Evolutionary conservation across 1,140 invertebrate genomes (phyloP), one percentile per base, ranked within the genome.

Genomic region (Zaprionus tsacasi): DNA sequence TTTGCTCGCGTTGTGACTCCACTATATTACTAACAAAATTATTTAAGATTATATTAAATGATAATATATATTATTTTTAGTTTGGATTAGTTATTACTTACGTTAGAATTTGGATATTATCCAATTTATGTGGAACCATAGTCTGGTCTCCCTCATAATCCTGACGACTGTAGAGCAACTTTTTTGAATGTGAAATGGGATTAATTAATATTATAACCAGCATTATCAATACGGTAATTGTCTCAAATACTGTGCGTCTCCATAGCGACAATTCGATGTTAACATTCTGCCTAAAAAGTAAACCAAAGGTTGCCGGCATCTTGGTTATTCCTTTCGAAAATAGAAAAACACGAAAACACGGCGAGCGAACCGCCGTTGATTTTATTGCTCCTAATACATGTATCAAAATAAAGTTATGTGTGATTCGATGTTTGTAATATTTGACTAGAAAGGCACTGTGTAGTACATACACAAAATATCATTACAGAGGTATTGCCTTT

Each of bases 1-100:
- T 79, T 58, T 79, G 80, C 8, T 90, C 86, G 0, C 86, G 71
- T 57, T 78, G 85, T 1, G 85, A 75, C 48, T 88, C 80, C 7
- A 60, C 52, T 59, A 80, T 2, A 38, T 45, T 48, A 48, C 68
- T 68, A 45, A 27, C 12, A 63, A 8, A 45, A 3, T 15, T 27
- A 38, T 12, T 17, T 3, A 6, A 43, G 25, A 55, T 43, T 45
- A n/a, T 11, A 48, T 45, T 45, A 40, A 48, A 38, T 25, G 15
- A 21, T 33, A 25, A 50, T 35, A 11, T 21, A 21, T 17, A 10
- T 0, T 13, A 45, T 11, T 65, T 35, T n/a, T 5, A 12, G 38
- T n/a, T 54, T 38, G 4, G 25, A 63, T 48, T 61, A 13, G 2
- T 48, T 48, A 17, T 8, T 27, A 17, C 85, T 81, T 89, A 89